A percentile compares a stretch with the other conserved stretches of the same genome.
Evolutionary conservation across 1,140 invertebrate genomes (phyloP).

Genomic region (Sycophila sp.): DNA sequence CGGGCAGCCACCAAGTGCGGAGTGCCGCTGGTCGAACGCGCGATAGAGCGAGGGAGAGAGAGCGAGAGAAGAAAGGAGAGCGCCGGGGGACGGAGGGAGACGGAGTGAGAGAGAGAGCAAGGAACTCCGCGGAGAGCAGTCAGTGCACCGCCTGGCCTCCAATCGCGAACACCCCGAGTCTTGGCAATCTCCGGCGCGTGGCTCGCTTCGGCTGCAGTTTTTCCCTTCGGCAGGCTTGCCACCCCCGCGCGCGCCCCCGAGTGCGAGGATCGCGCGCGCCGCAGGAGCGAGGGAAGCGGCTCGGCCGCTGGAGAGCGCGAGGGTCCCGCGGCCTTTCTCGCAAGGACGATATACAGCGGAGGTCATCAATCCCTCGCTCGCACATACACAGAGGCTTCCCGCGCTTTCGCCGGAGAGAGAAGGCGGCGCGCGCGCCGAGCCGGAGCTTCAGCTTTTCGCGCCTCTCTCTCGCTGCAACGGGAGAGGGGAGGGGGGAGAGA

Average conservation of each 20-base stretch:
- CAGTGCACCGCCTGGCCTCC: conserved; percentile 63
- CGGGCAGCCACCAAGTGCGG: conserved; percentile 17
- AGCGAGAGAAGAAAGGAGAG: conserved; percentile 4
- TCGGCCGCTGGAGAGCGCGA: not conserved
- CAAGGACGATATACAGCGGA: not conserved
- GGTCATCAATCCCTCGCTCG: not conserved
- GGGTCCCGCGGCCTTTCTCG: not conserved
- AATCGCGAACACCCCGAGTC: conserved; percentile 48
- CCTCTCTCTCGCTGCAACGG: not conserved
- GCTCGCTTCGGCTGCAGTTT: too few species aligned
- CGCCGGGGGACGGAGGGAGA: not conserved
- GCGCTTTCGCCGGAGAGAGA: not conserved
- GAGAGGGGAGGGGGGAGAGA: not conserved
- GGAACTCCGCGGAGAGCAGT: conserved; percentile 52
- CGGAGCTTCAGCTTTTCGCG: conserved; percentile 4
- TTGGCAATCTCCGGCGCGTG: not conserved
- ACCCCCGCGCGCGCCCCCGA: not conserved
- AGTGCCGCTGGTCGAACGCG: conserved; percentile 6
- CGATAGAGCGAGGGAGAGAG: conserved; percentile 11
- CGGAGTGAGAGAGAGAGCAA: conserved; percentile 31
- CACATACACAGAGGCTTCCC: not conserved
- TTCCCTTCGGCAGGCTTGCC: too few species aligned
- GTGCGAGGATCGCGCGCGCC: not conserved
- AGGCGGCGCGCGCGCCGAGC: not conserved
- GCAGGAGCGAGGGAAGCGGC: not conserved